Conservation (phyloP, 2,888 invertebrate genomes). For the Megamerina dolium region DNA sequence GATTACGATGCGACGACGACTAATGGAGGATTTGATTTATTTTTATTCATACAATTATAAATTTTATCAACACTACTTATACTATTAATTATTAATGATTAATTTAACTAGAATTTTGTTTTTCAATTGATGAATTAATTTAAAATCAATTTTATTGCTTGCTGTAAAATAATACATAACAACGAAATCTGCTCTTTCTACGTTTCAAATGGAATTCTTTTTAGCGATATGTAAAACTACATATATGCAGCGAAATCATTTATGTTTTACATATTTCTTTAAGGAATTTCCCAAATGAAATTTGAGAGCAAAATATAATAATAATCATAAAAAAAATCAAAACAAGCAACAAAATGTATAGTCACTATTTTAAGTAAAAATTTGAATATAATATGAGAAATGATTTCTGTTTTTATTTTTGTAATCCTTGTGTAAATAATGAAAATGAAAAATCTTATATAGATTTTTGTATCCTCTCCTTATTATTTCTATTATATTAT, state of each 20-base stretch:
- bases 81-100: constrained; percentile 11
- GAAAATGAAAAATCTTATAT: constrained; percentile 1
- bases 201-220: too few species aligned
- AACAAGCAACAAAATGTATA: constrained; percentile 40
- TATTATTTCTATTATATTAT: not conserved
- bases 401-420: not conserved
- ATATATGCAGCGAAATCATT: too few species aligned
- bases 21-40: constrained; percentile 48
- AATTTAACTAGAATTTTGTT: too few species aligned
- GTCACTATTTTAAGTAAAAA: constrained; percentile 50
- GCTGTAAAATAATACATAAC: too few species aligned
- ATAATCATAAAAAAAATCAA: constrained; percentile 11
- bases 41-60: constrained; percentile 15
- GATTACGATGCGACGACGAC: constrained; percentile 41
- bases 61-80: constrained; percentile 17
- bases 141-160: too few species aligned
- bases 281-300: constrained; percentile 25
- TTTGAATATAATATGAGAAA: constrained; percentile 18
- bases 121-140: too few species aligned
- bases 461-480: constrained; percentile 1
- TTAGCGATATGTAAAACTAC: too few species aligned
- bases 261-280: too few species aligned
- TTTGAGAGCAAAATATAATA: constrained; percentile 2
- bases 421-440: not conserved
- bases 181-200: too few species aligned